These are phyloP conservation scores for Isichthys henryi DNA, from an alignment of 2,113 vertebrate genomes.

Conservation along the genomic window DNA sequence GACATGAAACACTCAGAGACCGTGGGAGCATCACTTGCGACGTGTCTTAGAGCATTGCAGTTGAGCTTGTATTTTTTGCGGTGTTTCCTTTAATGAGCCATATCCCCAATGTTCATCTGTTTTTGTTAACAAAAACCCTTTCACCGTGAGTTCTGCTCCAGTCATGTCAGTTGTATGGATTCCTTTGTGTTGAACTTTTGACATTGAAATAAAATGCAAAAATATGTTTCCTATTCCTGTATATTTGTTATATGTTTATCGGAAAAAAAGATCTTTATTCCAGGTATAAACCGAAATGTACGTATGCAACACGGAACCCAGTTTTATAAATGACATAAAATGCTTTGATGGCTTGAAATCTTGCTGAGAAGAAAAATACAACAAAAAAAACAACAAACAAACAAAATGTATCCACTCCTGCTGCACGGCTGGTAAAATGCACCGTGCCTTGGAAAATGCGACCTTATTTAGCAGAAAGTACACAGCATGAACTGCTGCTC, in stretches of 20 bases:
- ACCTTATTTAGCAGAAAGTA: conserved; percentile 22
- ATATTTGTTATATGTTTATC: neutral
- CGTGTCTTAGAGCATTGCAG: neutral
- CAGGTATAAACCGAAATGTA: neutral
- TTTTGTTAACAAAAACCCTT: neutral
- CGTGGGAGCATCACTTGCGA: neutral
- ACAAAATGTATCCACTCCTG: neutral
- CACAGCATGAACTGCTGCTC: conserved; percentile 12
- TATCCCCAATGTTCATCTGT: neutral
- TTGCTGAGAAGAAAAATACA: neutral
- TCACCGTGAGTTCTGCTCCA: neutral
- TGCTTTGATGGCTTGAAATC: neutral
- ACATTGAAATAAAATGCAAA: neutral
- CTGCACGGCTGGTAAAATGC: conserved; percentile 31
- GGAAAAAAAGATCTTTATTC: neutral
- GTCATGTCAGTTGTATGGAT: neutral
- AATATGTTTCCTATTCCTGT: neutral
- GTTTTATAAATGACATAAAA: neutral
- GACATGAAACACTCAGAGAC: neutral
- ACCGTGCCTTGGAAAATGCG: conserved; percentile 27
- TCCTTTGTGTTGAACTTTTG: neutral
- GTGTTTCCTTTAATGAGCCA: neutral
- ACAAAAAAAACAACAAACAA: neutral
- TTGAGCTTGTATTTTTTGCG: neutral
- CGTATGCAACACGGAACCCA: neutral